Evolutionary conservation across 2,888 invertebrate species (phyloP), one percentile per base, ranked within the genome.

Genomic region (Sarcophaga carnaria): DNA sequence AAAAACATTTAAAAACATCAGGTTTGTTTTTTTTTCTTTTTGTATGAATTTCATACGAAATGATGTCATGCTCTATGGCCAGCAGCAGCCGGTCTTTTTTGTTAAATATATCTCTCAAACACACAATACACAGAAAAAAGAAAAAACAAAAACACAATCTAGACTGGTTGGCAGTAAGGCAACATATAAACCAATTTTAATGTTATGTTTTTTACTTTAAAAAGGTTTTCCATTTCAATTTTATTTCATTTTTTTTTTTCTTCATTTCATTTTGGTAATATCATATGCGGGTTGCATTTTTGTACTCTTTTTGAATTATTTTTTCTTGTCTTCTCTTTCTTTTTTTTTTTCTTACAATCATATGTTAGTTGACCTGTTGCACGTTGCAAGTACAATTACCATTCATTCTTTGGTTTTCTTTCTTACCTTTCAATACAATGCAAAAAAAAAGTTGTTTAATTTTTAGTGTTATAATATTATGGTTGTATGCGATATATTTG

Each of bases 1-100:
- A 20, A 62, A 47, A 84, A 27, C 8, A 3, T 37, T 37, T 37
- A 14, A 69, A 80, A 62, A 79, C 45, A 70, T 27, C 59, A 70
- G 59, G 59, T 77, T 25, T 70, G n/a, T 70, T 76, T 64, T 49
- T 49, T 49, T 62, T 22, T 22, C 1, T 22, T 49, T 22, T 79
- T 87, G 75, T 78, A 69, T 80, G 78, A 87, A 87, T 84, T 87
- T 87, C 86, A 84, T 84, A 81, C 74, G 86, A 88, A 88, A 85
- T 83, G 87, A 88, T 85, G 85, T 88, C 87, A 85, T 85, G 87
- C 85, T 83, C 72, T 80, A 85, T 83, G 82, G 82, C 71, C 77
- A 71, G 71, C 69, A 67, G 67, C 85, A 85, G 86, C 86, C 86
- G 85, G 82, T 85, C 47, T 83, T 82, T 75, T 69, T 75, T 49